These are phyloP conservation scores for Frankliniella intonsa DNA, from an alignment of 2,888 invertebrate species.

Conservation along the genomic window DNA sequence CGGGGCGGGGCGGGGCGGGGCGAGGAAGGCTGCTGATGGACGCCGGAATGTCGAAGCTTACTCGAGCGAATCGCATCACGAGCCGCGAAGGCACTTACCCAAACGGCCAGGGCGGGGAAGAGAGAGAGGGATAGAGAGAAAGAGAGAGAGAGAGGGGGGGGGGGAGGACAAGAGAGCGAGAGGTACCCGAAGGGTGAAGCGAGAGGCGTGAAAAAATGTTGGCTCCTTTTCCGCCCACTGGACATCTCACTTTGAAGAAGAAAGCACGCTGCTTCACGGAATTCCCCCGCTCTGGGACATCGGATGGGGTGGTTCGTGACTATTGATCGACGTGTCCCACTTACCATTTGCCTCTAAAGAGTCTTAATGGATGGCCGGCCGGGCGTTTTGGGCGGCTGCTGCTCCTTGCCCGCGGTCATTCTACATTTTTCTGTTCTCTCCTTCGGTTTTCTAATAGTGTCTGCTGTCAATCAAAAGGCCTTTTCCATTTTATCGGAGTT, in stretches of 20 bases:
- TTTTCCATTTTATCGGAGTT: too few species aligned
- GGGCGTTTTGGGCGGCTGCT: too few species aligned
- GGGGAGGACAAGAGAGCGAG: neutral
- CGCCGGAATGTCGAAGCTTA: neutral
- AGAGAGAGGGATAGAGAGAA: neutral
- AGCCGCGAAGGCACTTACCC: neutral
- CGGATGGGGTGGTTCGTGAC: neutral
- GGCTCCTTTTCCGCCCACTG: conserved; percentile 9
- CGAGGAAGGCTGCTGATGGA: neutral
- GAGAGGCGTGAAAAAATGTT: neutral
- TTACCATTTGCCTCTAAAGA: too few species aligned
- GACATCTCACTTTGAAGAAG: neutral
- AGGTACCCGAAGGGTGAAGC: neutral
- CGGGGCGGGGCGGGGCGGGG: too few species aligned
- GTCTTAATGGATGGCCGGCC: too few species aligned
- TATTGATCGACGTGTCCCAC: neutral
- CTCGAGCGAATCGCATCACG: conserved; percentile 3
- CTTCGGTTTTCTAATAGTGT: too few species aligned
- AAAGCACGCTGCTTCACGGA: neutral
- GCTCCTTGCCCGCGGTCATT: too few species aligned
- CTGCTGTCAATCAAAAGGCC: too few species aligned
- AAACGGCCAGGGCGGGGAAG: neutral
- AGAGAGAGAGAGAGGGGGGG: neutral
- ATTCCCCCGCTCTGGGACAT: neutral
- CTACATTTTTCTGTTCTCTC: too few species aligned